phyloP scores from a whole-genome alignment of 2,113 vertebrate genomes.

The Tupaia tana region DNA sequence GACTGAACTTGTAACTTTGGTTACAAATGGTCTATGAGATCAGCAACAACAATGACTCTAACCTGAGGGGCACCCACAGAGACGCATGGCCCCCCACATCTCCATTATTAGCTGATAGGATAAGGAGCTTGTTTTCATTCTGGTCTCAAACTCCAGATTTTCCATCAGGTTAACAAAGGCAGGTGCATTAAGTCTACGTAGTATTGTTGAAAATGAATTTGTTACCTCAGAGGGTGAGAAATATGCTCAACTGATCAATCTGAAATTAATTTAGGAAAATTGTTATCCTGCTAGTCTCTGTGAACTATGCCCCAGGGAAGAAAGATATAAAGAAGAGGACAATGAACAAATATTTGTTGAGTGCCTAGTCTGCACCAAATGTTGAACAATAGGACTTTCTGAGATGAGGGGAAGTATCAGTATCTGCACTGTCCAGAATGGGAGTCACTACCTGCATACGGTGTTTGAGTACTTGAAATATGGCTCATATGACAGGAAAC shows the following conservation, averaged over 20 bases:
- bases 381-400: neutral
- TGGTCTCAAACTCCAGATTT: neutral
- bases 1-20: neutral
- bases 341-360: neutral
- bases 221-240: neutral
- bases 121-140: neutral
- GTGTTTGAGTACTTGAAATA: constrained; percentile 3
- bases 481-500: neutral
- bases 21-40: neutral
- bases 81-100: too few species aligned
- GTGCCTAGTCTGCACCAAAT: neutral
- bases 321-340: neutral
- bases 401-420: neutral
- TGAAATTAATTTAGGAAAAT: neutral
- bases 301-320: neutral
- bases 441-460: neutral
- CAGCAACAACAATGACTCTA: neutral
- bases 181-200: neutral
- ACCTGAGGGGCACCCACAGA: neutral
- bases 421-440: neutral
- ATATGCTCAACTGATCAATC: neutral
- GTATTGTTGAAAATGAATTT: neutral
- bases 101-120: neutral
- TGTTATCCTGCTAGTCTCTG: neutral
- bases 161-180: neutral